These are phyloP conservation scores for Enteromius argenteus DNA, from an alignment of 2,797 vertebrate species.

Conservation along the genomic window DNA sequence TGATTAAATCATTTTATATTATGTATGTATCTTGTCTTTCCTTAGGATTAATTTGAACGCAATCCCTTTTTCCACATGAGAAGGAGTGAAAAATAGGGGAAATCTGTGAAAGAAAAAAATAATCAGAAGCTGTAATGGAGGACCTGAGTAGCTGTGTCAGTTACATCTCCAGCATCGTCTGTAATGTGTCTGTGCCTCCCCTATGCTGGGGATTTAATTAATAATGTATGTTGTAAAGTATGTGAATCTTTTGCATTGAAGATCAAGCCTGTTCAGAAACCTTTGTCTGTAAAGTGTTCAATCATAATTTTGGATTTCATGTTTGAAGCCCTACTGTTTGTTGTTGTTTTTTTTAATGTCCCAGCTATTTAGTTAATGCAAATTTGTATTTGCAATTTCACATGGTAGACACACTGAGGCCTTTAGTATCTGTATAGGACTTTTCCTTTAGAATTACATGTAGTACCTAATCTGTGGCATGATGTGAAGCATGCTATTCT, in stretches of 20 bases:
- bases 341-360: conserved; percentile 47
- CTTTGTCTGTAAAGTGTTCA: conserved; percentile 67
- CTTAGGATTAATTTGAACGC: background rate
- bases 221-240: conserved; percentile 53
- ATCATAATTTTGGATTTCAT: conserved; percentile 59
- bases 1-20: background rate
- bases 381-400: conserved; percentile 26
- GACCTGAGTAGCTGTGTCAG: conserved; percentile 30
- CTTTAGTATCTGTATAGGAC: conserved; percentile 9
- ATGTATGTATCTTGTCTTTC: background rate
- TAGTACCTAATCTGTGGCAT: conserved; percentile 41
- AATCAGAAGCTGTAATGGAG: conserved; percentile 37
- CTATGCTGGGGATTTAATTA: conserved; percentile 41
- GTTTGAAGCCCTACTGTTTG: conserved; percentile 49
- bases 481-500: conserved; percentile 41
- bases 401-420: conserved; percentile 48
- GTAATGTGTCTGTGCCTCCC: conserved; percentile 51
- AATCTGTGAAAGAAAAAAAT: background rate
- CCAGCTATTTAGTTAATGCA: conserved; percentile 21
- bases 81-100: background rate
- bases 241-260: conserved; percentile 70
- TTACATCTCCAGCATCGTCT: conserved; percentile 38
- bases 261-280: conserved; percentile 72
- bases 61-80: background rate
- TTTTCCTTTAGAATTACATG: background rate